These are phyloP conservation scores for Beaufortia kweichowensis DNA, from an alignment of 2,113 vertebrate species.

Conservation along the genomic window DNA sequence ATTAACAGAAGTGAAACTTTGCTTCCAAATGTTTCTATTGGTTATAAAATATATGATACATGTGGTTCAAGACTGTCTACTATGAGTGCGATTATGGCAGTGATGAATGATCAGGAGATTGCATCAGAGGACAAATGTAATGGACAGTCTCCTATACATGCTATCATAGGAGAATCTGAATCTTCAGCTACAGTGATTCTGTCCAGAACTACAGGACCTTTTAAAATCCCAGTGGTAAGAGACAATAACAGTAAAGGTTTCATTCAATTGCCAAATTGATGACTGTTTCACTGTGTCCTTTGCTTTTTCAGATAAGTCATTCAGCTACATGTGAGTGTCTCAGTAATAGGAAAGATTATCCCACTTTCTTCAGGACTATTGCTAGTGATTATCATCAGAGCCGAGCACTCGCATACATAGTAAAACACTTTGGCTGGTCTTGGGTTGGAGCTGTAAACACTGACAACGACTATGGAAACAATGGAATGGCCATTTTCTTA, in stretches of 20 bases:
- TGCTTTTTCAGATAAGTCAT: conserved; percentile 67
- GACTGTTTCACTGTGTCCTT: neutral
- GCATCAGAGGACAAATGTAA: no score
- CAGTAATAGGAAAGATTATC: conserved; percentile 29
- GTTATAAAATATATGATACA: conserved; percentile 75
- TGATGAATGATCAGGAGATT: no score
- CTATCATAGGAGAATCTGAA: no score
- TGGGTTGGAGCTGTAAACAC: conserved; percentile 66
- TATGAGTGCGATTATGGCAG: conserved; percentile 68
- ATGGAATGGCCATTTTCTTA: conserved; percentile 72
- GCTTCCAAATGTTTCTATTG: conserved; percentile 26
- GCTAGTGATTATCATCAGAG: no score
- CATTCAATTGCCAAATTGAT: neutral
- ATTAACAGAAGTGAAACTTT: no score
- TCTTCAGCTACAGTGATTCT: no score
- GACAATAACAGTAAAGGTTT: neutral
- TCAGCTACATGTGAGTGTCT: conserved; percentile 73
- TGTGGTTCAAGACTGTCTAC: conserved; percentile 71
- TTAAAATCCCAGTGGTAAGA: conserved; percentile 59
- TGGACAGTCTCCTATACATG: no score
- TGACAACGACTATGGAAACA: conserved; percentile 74
- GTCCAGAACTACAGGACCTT: no score
- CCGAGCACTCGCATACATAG: conserved; percentile 61
- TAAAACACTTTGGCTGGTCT: conserved; percentile 74
- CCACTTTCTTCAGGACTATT: no score